Evolutionary conservation across 2,797 vertebrate genomes (phyloP).

Genomic region (Melanogrammus aeglefinus): DNA sequence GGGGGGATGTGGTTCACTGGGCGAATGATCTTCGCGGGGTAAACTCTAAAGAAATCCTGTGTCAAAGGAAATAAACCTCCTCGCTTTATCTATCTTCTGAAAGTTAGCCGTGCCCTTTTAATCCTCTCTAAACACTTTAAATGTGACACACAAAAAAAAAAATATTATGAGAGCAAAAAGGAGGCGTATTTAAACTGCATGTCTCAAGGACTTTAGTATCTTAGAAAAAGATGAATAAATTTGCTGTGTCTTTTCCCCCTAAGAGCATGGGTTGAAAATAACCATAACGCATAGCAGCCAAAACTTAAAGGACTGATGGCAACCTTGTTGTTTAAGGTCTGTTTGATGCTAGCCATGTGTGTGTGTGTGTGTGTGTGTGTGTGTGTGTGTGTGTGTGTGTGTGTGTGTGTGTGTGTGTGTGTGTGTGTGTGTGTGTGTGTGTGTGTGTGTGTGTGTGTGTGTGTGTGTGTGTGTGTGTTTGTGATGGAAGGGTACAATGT

Average conservation of each 20-base stretch:
- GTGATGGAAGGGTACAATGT: no score
- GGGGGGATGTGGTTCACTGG: conserved; percentile 26
- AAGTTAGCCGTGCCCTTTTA: neutral
- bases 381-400: no score
- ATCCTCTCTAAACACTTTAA: neutral
- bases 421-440: no score
- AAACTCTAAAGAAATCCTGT: conserved; percentile 22
- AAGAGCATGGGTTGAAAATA: conserved; percentile 22
- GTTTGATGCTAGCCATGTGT: no score
- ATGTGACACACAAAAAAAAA: conserved; percentile 10
- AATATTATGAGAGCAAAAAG: neutral
- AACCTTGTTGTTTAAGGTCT: no score
- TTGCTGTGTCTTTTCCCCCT: conserved; percentile 11
- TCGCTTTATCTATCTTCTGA: neutral
- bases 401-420: no score
- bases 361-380: no score
- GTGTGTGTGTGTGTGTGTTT: no score
- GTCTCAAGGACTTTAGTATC: conserved; percentile 24
- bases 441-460: no score
- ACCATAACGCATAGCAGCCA: neutral
- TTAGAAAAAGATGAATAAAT: conserved; percentile 31
- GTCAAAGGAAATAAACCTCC: neutral
- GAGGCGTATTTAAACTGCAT: conserved; percentile 4
- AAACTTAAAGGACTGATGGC: no score
- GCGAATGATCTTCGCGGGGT: conserved; percentile 25